Percentiles rank a stretch among this genome's conserved stretches.
phyloP scores from a whole-genome alignment of 1,140 invertebrate genomes.

The Drosophila orosa region DNA sequence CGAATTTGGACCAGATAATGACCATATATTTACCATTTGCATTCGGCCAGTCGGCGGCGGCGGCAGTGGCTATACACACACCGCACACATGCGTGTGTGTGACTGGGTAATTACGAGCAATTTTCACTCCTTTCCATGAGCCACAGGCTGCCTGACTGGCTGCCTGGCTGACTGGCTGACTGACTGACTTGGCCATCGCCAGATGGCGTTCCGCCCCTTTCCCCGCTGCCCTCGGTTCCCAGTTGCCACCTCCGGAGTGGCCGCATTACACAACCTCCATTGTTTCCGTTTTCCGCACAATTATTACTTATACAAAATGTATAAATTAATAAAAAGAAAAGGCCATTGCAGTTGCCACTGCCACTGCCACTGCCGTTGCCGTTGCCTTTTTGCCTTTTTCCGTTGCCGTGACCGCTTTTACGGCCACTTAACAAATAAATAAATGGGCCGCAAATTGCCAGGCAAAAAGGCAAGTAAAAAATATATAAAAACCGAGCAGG shows the following conservation, averaged over 20 bases:
- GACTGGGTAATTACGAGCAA: constrained; percentile 74
- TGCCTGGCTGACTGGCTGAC: constrained; percentile 45
- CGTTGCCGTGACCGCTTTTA: constrained; percentile 72
- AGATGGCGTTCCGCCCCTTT: constrained; percentile 34
- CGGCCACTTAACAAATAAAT: constrained; percentile 82
- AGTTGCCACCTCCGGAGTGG: constrained; percentile 52
- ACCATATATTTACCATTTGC: constrained; percentile 79
- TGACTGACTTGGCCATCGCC: constrained; percentile 49
- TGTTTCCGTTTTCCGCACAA: constrained; percentile 83
- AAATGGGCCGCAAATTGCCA: constrained; percentile 76
- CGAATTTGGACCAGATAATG: constrained; percentile 72
- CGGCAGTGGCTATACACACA: not conserved
- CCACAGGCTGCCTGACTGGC: constrained; percentile 52
- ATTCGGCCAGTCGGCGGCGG: constrained; percentile 18
- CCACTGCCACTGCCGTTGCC: constrained; percentile 5
- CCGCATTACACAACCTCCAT: constrained; percentile 81
- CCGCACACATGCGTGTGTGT: constrained; percentile 41
- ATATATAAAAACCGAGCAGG: constrained; percentile 27
- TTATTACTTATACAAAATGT: constrained; percentile 82
- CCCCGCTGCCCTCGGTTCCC: constrained; percentile 4
- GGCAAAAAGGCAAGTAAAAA: constrained; percentile 42
- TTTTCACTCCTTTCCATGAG: constrained; percentile 79
- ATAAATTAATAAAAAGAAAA: constrained; percentile 71
- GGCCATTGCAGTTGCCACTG: constrained; percentile 49
- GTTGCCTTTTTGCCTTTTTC: constrained; percentile 26